Base-by-base conservation (phyloP, 2,113 vertebrate species). In the Cheilinus undulatus region DNA sequence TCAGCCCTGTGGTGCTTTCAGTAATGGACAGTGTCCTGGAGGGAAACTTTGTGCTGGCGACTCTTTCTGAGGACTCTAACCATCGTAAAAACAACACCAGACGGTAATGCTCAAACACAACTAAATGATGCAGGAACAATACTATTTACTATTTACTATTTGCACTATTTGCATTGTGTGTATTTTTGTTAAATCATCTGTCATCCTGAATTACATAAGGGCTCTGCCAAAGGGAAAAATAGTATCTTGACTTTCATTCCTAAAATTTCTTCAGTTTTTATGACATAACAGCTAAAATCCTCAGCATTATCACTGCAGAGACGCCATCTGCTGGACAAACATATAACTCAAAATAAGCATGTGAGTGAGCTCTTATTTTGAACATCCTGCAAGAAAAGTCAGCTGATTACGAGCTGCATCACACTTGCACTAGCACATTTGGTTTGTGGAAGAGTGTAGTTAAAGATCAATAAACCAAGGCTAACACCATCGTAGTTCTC, bases 1-100 rank as follows among this genome's bases (percentile, higher is more conserved):
- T 64, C 87, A 99, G 97, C 76, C 97, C 97, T 0, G 92, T 94
- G 40, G 84, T 98, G 69, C 95, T 98, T 74, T 93, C 88, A 45
- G 83, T 97, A 8, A 92, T 89, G 0, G 97, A 98, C 51, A 84
- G 93, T 0, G 91, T 97, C 42, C 85, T 99, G 75, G 95, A 97
- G 6, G 94, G 93, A 1, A 95, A 96, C 88, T 97, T 98, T 82
- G 96, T 98, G 60, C 88, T 99, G 76, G 97, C 96, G 68, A 98
- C 96, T 0, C 93, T 99, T 13, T 95, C 91, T 0, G 94, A 98
- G 19, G 84, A 92, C 0, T 32, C 81, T 30, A 24, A 61, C 30
- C 88, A 70, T 2, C 53, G 48, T 20, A 90, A 90, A 72, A 87
- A 46, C 32, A 74, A 72, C 68, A 5, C 85, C 40, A 70, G 54